Base-by-base conservation (phyloP, 2,888 invertebrate species). In the Mactromeris polynyma region DNA sequence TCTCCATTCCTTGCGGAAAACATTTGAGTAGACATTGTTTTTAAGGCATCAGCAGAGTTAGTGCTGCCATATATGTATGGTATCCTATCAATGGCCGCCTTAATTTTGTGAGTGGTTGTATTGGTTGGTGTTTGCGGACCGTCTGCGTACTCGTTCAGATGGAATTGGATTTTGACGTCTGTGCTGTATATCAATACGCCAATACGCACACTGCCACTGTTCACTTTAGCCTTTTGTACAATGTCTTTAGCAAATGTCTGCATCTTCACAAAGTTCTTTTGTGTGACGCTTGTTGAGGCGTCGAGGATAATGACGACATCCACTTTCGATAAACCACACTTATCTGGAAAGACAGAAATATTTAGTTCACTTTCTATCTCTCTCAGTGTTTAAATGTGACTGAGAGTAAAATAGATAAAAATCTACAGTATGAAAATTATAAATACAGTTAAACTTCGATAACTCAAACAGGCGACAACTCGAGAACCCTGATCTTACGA, bases 1-100 rank as follows among this genome's bases (percentile, higher is more conserved):
- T 96, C 96, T 6, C 96, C 96, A 69, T 92, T 93, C 19, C 77
- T 83, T n/a, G 85, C 80, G 4, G 92, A 93, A 87, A 95, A 96
- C 93, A 95, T 94, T 42, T 90, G 73, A 2, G 88, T 82, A 46
- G 95, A 93, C 93, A 95, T 94, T 17, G 94, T 91, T 26, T 94
- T 89, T 0, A 96, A 88, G n/a, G 95, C 96, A 81, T 94, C 94
- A 19, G 95, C 96, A 14, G 96, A 96, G 92, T 96, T 95, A 26
- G 96, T 96, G 78, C 94, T 94, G 31, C 95, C 95, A 81, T 93
- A 94, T 31, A 92, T 93, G 83, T 95, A 95, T 3, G 93, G 93
- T 40, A 95, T 94, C 3, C 85, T 85, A 78, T 92, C 93, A 54
- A 95, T 93, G 31, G 95, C 95, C 33, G 89, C 87, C 80, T 91